Base-by-base conservation (phyloP, 2,113 vertebrate species). In the Propithecus coquereli region DNA sequence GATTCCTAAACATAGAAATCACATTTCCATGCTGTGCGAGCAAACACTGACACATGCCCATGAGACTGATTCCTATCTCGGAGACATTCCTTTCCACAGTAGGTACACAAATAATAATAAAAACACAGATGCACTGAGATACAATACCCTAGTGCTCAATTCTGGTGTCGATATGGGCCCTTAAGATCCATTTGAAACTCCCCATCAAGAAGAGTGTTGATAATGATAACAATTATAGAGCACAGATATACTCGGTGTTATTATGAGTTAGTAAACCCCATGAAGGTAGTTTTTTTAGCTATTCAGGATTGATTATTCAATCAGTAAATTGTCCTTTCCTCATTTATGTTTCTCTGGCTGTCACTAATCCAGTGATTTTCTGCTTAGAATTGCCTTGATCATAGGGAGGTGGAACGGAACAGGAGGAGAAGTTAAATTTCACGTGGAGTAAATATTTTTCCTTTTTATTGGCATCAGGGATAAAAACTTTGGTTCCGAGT, bases 391-490 rank as follows among this genome's bases (percentile, higher is more conserved):
- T 91, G 18, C 10, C 32, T 94, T 90, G 81, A 88, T 68, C 43
- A 61, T 3, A 70, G n/a, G 34, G 6, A 89, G 12, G 63, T 59
- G 22, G 11, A 61, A 74, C 77, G 80, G 50, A 70, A 94, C 3
- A 70, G 79, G 65, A 83, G 83, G 87, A 85, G 85, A 50, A 63
- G 7, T 37, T 90, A 87, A 93, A 77, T 66, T 83, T 94, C 71
- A 30, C 3, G 1, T 13, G n/a, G 40, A 82, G 54, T 61, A 59
- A 27, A 85, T 81, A 5, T 18, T 74, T 4, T 1, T 30, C 5
- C 16, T 54, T 87, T 61, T 77, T 18, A 77, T 86, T 68, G 70
- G 54, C n/a, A n/a, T n/a, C 32, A 11, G 54, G 30, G 37, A 23
- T 47, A 70, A 88, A 70, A 61, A 9, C 14, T 65, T 50, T 83